Evolutionary conservation across 2,113 vertebrate species (phyloP), one percentile per base, ranked within the genome.

Genomic region (Brachyhypopomus gauderio): DNA sequence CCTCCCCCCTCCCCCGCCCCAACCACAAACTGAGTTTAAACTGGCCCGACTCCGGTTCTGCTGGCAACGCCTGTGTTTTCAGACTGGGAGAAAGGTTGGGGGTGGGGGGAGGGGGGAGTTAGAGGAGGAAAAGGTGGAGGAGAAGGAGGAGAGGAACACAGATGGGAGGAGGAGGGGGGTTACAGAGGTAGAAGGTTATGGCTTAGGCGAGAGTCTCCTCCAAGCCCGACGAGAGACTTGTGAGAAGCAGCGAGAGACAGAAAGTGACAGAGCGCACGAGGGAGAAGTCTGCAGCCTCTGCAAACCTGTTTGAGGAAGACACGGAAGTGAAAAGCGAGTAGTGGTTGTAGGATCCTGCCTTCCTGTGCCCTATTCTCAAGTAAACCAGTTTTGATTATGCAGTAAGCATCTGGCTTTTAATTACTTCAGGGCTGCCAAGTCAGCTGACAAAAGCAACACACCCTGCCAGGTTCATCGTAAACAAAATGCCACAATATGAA

Each of bases 1-100:
- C 41, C 41, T 5, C 9, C 41, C 41, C 41, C 41, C 41, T 45
- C 11, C 12, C 12, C 45, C 12, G 45, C 45, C 45, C 75, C 80
- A 52, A 67, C 80, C 79, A 75, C 74, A 83, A 69, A 74, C 84
- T 82, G 78, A 85, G 84, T 83, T 84, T 86, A 83, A 87, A 86
- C 80, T 87, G 87, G 83, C 81, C 76, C 72, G 0, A 73, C 66
- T 80, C 73, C 16, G 64, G 45, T 83, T 72, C 79, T 83, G 75
- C 79, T 86, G 81, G 83, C 83, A 85, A 30, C 62, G 17, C 6
- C 23, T 66, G 73, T 79, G 80, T 83, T 79, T 81, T 74, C 70
- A 76, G 81, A 79, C 52, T 27, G 62, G 72, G 75, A 71, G 59
- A 69, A 58, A 34, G 38, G 30, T 55, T 5, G 36, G 25, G 52